These are phyloP conservation scores for Onthophagus taurus DNA, from an alignment of 1,140 invertebrate species.

Conservation along the genomic window DNA sequence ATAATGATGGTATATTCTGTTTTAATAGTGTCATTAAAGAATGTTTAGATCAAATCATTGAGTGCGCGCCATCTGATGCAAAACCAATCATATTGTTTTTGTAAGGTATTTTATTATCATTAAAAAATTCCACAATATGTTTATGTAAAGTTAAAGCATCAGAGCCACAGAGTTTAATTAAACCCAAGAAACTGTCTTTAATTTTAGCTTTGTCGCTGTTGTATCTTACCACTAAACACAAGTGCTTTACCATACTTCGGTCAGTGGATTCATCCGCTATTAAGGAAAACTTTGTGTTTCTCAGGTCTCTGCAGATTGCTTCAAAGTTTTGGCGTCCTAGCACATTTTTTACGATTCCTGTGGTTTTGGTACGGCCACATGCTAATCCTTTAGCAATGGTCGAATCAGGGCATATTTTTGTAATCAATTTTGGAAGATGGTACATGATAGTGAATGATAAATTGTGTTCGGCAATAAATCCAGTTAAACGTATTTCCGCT, in stretches of 20 bases:
- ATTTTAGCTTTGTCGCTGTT: slow-evolving; percentile 11
- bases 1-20: slow-evolving; percentile 3
- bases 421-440: slow-evolving; percentile 10
- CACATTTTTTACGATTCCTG: slow-evolving; percentile 12
- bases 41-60: slow-evolving; percentile 13
- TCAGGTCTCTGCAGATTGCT: slow-evolving; percentile 20
- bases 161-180: slow-evolving; percentile 24
- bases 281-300: slow-evolving; percentile 32
- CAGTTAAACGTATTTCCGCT: background rate
- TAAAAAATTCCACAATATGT: slow-evolving; percentile 27
- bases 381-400: slow-evolving; percentile 16
- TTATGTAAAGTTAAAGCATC: slow-evolving; percentile 21
- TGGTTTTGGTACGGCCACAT: slow-evolving; percentile 16
- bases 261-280: slow-evolving; percentile 38
- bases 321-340: slow-evolving; percentile 5
- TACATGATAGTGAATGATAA: slow-evolving; percentile 11
- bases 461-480: slow-evolving; percentile 6
- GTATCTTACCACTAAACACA: slow-evolving; percentile 28
- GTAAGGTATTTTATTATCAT: slow-evolving; percentile 30
- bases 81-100: slow-evolving; percentile 36
- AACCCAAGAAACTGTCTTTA: slow-evolving; percentile 27
- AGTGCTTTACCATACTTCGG: slow-evolving; percentile 26
- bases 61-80: slow-evolving; percentile 32
- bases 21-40: slow-evolving; percentile 9
- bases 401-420: slow-evolving; percentile 9